These are phyloP conservation scores for Patella depressa DNA, from an alignment of 2,888 invertebrate genomes.

Conservation along the genomic window DNA sequence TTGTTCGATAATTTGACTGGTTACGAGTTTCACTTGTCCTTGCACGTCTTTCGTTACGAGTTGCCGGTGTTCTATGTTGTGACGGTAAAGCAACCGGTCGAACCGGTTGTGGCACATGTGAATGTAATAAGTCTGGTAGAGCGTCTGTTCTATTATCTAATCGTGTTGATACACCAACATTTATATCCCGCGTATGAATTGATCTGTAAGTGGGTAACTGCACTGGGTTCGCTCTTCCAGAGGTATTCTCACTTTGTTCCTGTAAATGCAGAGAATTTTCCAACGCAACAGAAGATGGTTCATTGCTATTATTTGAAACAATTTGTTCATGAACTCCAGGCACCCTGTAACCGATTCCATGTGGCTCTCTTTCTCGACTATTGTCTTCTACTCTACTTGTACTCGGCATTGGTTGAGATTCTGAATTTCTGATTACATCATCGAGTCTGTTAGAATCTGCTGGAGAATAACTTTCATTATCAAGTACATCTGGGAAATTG, in stretches of 20 bases:
- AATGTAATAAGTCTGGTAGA: constrained; percentile 63
- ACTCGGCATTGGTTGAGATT: neutral
- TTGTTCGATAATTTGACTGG: constrained; percentile 18
- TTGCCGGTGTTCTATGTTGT: constrained; percentile 27
- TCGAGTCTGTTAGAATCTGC: constrained; percentile 27
- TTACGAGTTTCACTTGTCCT: constrained; percentile 17
- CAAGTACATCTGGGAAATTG: constrained; percentile 30
- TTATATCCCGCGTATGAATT: constrained; percentile 48
- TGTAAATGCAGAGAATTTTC: neutral
- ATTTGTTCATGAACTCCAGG: neutral
- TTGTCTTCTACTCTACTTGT: neutral
- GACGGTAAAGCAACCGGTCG: constrained; percentile 27
- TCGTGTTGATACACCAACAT: constrained; percentile 40
- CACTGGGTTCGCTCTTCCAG: constrained; percentile 3
- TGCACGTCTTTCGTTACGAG: constrained; percentile 16
- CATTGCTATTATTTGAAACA: neutral
- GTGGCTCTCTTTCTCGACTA: constrained; percentile 22
- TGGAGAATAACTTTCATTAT: constrained; percentile 29
- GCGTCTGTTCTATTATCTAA: constrained; percentile 42
- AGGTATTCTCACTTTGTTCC: neutral
- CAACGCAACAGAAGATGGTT: neutral
- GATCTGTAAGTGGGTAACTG: constrained; percentile 31
- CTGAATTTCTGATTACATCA: constrained; percentile 17
- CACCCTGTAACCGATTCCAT: neutral
- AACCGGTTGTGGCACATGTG: constrained; percentile 47